Base-by-base conservation (phyloP, 2,797 vertebrate genomes). In the Clarias platycephalus region DNA sequence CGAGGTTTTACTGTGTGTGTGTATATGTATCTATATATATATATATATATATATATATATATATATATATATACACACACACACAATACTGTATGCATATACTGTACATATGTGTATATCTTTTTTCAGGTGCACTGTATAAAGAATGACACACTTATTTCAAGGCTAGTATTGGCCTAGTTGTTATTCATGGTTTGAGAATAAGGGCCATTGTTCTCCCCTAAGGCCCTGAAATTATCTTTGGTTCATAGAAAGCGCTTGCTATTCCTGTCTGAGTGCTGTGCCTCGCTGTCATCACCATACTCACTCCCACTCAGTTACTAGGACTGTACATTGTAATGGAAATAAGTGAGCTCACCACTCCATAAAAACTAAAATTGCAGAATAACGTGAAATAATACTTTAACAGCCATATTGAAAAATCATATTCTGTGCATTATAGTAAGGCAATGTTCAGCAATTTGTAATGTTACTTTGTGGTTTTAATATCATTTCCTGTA, bases 121-220 rank as follows among this genome's bases (percentile, higher is more conserved):
- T 79, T 34, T 64, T 80, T 85, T 83, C 44, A n/a, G 15, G 16
- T 55, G 57, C 5, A 57, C 40, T 64, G 31, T 70, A 22, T 85
- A 70, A 31, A 86, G n/a, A 88, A 72, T 49, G 82, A 67, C 71
- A 77, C 78, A 81, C 44, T 83, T 53, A 83, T 86, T 86, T 81
- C 49, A 26, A 77, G 83, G 83, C 58, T 83, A 83, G 74, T 88
- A 78, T 81, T 83, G 81, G 64, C 83, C 83, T 88, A 78, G 83
- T 88, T 86, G 83, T 80, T 87, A 80, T 86, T 85, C 55, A 81
- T 86, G 78, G 71, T 57, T 82, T 74, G 60, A 83, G 81, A 86
- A 86, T 81, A 78, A 83, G 77, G 83, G 81, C 77, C 84, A 84
- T 53, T 66, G 77, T 85, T 62, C 77, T 83, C 81, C 87, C 87